These are phyloP conservation scores for Drosophila yooni DNA, from an alignment of 2,888 invertebrate species.

Conservation along the genomic window DNA sequence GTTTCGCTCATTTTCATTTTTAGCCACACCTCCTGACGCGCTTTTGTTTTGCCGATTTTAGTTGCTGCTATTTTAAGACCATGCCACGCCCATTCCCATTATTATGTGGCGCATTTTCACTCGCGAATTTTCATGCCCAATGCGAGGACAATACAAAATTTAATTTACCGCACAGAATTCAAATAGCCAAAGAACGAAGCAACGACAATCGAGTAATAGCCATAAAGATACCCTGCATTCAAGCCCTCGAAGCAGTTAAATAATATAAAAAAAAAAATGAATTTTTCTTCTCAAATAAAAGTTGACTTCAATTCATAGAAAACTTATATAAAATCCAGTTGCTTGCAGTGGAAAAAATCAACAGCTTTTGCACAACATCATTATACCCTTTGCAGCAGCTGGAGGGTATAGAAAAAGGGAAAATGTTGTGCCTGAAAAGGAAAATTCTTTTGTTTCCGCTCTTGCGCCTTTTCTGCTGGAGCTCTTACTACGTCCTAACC, in stretches of 20 bases:
- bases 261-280: accelerated
- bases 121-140: constrained; percentile 56
- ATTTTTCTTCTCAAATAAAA: neutral
- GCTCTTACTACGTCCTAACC: neutral
- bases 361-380: neutral
- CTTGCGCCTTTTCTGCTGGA: constrained; percentile 46
- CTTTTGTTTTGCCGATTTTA: constrained; percentile 46
- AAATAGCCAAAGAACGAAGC: constrained; percentile 42
- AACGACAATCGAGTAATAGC: neutral
- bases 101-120: constrained; percentile 47
- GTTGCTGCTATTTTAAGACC: constrained; percentile 49
- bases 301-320: neutral
- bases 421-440: constrained; percentile 53
- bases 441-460: constrained; percentile 65
- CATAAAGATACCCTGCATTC: constrained; percentile 12
- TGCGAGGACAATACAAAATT: constrained; percentile 68
- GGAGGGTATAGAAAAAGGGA: constrained; percentile 27
- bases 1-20: constrained; percentile 57
- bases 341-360: too few relatives aligned
- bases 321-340: neutral
- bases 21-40: constrained; percentile 39
- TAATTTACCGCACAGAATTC: constrained; percentile 74
- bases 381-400: constrained; percentile 11
- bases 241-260: too few relatives aligned
- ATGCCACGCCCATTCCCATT: constrained; percentile 27